Conservation (phyloP, 2,888 invertebrate species). For the Caenorhabditis drosophilae region DNA sequence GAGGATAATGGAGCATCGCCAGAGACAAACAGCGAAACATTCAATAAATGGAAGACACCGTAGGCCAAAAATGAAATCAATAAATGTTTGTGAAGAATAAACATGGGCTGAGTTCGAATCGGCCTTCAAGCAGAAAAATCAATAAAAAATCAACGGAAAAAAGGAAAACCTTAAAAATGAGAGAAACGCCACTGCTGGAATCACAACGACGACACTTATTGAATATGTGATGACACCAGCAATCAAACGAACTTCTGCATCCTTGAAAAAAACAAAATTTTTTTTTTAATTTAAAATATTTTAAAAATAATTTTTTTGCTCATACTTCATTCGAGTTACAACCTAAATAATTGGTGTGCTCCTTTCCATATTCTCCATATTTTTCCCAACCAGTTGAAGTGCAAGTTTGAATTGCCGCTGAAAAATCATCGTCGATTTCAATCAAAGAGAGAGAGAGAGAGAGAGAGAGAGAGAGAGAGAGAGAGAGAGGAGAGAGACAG, state of each 20-base stretch:
- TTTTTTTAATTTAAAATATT: too few species aligned
- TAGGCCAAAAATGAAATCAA: constrained; percentile 61
- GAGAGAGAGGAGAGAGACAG: too few species aligned
- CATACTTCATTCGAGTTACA: constrained; percentile 32
- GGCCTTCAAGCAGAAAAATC: constrained; percentile 40
- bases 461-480: too few species aligned
- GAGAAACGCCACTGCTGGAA: constrained; percentile 61
- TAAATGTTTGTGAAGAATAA: constrained; percentile 62
- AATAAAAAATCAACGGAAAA: neutral
- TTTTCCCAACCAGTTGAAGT: constrained; percentile 33
- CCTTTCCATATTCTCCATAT: constrained; percentile 8
- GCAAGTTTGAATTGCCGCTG: constrained; percentile 46
- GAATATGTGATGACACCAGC: constrained; percentile 57
- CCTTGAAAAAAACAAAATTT: constrained; percentile 12
- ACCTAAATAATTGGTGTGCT: constrained; percentile 55
- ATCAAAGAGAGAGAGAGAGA: too few species aligned
- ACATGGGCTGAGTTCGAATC: constrained; percentile 58
- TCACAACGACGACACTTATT: constrained; percentile 54
- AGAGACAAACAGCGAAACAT: constrained; percentile 57
- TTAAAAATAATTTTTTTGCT: too few species aligned
- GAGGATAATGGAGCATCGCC: constrained; percentile 48
- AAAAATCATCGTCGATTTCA: constrained; percentile 1
- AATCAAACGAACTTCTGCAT: constrained; percentile 36
- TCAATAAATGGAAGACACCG: constrained; percentile 59
- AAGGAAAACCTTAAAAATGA: constrained; percentile 26